Conservation (phyloP, 2,888 invertebrate genomes). For the Neria commutata region DNA sequence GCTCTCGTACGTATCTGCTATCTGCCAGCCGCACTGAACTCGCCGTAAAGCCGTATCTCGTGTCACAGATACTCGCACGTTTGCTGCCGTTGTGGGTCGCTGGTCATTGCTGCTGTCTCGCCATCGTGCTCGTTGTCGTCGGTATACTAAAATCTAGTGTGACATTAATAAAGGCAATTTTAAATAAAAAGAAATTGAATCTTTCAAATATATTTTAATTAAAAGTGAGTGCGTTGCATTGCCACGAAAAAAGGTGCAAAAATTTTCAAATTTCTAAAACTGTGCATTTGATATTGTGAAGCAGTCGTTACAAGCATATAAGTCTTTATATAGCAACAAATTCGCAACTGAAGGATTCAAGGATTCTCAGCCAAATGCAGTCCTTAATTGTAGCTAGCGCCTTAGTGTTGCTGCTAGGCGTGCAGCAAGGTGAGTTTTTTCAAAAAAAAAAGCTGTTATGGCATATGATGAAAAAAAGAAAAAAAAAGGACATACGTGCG, state of each 20-base stretch:
- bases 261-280: too few relatives aligned
- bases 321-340: too few relatives aligned
- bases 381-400: constrained; percentile 57
- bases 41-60: not conserved
- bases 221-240: not conserved
- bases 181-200: not conserved
- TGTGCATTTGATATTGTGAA: not conserved
- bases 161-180: not conserved
- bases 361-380: constrained; percentile 53
- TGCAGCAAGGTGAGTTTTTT: constrained; percentile 61
- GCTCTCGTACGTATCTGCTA: too few relatives aligned
- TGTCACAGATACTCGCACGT: not conserved
- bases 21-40: not conserved
- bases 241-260: too few relatives aligned
- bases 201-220: too few relatives aligned
- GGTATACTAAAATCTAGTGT: not conserved
- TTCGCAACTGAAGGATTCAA: too few relatives aligned
- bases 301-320: too few relatives aligned
- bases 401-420: constrained; percentile 58
- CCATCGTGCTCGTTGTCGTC: not conserved
- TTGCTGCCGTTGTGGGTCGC: not conserved
- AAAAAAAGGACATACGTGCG: not conserved
- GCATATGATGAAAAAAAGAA: constrained; percentile 9
- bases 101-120: not conserved
- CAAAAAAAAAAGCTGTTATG: constrained; percentile 5